Evolutionary conservation across 2,888 invertebrate species (phyloP).

Genomic region (Agapostemon virescens): DNA sequence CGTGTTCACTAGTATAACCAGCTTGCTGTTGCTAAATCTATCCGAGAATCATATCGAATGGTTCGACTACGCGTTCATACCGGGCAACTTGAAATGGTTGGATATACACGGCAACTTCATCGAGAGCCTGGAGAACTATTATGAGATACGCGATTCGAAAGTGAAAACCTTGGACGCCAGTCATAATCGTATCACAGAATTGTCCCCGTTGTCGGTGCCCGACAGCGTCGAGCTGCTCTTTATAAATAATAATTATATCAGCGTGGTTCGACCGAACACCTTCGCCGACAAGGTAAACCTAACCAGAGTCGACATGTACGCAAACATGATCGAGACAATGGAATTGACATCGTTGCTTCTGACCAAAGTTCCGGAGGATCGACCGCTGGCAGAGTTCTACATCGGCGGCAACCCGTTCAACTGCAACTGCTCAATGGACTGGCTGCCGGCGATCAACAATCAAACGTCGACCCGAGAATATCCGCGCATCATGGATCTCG

Average conservation of each 20-base stretch:
- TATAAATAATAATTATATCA: slow-evolving; percentile 93
- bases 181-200: slow-evolving; percentile 92
- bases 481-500: slow-evolving; percentile 93
- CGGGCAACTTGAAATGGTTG: slow-evolving; percentile 93
- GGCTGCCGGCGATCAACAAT: slow-evolving; percentile 94
- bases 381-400: slow-evolving; percentile 92
- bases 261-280: slow-evolving; percentile 90
- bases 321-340: slow-evolving; percentile 91
- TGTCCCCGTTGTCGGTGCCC: slow-evolving; percentile 92
- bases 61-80: slow-evolving; percentile 96
- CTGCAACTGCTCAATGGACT: slow-evolving; percentile 97
- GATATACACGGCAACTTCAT: slow-evolving; percentile 95
- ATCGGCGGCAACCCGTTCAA: slow-evolving; percentile 96
- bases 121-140: slow-evolving; percentile 93
- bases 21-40: slow-evolving; percentile 92
- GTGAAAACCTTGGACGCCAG: slow-evolving; percentile 94
- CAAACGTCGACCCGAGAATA: slow-evolving; percentile 91
- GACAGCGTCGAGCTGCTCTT: slow-evolving; percentile 93
- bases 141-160: slow-evolving; percentile 85
- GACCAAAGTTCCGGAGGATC: slow-evolving; percentile 87
- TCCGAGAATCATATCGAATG: slow-evolving; percentile 95
- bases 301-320: slow-evolving; percentile 94
- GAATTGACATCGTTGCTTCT: slow-evolving; percentile 91
- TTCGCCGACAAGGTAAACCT: slow-evolving; percentile 92
- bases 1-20: slow-evolving; percentile 92